Percentiles rank a stretch among this genome's conserved stretches.
Conservation (phyloP, 2,113 vertebrate species). For the Calonectris borealis region DNA sequence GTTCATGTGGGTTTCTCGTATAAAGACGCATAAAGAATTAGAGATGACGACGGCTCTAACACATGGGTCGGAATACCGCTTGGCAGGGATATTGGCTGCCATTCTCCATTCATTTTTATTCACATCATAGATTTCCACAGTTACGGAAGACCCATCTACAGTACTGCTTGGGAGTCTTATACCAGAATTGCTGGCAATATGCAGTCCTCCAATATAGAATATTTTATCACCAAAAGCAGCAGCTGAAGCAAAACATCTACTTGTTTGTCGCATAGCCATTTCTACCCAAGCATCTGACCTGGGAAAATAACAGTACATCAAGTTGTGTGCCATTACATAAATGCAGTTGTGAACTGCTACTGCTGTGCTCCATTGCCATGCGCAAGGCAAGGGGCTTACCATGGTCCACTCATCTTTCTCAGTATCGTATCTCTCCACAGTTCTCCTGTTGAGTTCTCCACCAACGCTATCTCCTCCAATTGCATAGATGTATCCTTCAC, state of each 20-base stretch:
- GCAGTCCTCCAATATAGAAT: slow-evolving; percentile 95
- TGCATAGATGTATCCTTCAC: slow-evolving; percentile 95
- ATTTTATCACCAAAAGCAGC: slow-evolving; percentile 92
- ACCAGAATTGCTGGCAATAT: slow-evolving; percentile 91
- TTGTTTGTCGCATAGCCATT: slow-evolving; percentile 92
- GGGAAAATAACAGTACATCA: slow-evolving; percentile 97
- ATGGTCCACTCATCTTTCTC: slow-evolving; percentile 95
- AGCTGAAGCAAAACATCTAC: slow-evolving; percentile 93
- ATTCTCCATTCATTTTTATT: slow-evolving; percentile 94
- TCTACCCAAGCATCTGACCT: slow-evolving; percentile 93
- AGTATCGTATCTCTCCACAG: slow-evolving; percentile 93
- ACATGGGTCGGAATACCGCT: slow-evolving; percentile 91
- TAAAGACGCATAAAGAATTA: slow-evolving; percentile 90
- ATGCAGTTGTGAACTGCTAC: slow-evolving; percentile 91
- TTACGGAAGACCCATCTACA: slow-evolving; percentile 90
- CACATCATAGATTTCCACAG: slow-evolving; percentile 94
- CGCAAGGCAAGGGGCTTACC: slow-evolving; percentile 90
- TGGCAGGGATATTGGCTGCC: slow-evolving; percentile 93
- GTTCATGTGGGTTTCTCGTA: slow-evolving; percentile 93
- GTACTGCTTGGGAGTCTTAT: slow-evolving; percentile 86
- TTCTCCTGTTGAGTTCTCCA: slow-evolving; percentile 91
- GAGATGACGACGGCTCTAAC: slow-evolving; percentile 92
- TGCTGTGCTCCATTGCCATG: slow-evolving; percentile 93
- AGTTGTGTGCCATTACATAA: slow-evolving; percentile 92
- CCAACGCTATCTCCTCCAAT: slow-evolving; percentile 91